A percentile compares a stretch with the other conserved stretches of the same genome.
Conservation (phyloP, 2,113 vertebrate genomes). For the Orthonyx spaldingii region DNA sequence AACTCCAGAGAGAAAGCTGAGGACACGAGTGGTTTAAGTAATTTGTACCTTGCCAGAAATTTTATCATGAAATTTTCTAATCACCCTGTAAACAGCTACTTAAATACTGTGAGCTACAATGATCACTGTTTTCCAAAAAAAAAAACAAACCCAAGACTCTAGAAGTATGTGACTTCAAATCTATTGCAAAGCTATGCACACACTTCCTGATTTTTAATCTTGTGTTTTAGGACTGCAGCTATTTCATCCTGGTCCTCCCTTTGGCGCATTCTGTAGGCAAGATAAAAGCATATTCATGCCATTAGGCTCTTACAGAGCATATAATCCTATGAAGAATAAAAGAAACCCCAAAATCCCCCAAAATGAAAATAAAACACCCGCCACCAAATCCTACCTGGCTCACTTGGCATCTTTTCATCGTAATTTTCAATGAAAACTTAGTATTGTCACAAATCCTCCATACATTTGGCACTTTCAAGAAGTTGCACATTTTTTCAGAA, state of each 20-base stretch:
- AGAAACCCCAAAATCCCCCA: background rate
- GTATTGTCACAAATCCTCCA: background rate
- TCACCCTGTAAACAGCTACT: background rate
- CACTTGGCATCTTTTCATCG: background rate
- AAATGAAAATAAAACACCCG: background rate
- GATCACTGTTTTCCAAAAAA: background rate
- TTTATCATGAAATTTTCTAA: background rate
- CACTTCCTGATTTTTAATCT: background rate
- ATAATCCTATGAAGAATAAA: background rate
- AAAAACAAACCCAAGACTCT: background rate
- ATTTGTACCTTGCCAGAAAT: background rate
- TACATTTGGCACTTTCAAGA: background rate
- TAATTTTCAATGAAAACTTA: background rate
- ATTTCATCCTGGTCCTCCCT: background rate
- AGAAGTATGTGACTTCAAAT: background rate
- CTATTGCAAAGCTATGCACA: background rate
- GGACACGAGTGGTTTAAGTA: background rate
- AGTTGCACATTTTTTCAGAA: background rate
- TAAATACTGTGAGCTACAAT: background rate
- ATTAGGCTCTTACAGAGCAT: background rate
- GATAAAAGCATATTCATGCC: background rate
- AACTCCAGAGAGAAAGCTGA: background rate
- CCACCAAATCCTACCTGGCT: background rate
- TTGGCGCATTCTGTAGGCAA: background rate
- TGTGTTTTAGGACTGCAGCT: background rate